Conservation (phyloP, 2,888 invertebrate genomes). For the Erpobdella octoculata region DNA sequence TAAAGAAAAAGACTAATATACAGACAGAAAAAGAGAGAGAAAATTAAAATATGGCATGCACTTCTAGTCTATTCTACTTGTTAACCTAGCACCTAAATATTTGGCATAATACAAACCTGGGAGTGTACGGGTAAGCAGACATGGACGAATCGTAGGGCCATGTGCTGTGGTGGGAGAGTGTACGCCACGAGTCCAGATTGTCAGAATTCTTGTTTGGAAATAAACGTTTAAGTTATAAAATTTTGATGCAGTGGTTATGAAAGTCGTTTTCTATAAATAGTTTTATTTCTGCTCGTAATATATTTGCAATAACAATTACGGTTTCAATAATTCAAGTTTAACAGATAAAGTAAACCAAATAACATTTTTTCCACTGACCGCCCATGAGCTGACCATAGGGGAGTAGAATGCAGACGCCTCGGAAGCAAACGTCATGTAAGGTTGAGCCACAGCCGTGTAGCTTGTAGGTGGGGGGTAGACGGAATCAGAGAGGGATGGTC, state of each 20-base stretch:
- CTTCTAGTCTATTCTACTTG: no score
- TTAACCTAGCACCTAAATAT: no score
- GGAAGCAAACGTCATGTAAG: constrained; percentile 28
- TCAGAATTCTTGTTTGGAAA: constrained; percentile 8
- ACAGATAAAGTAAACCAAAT: background rate
- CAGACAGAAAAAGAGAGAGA: no score
- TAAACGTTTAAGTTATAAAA: background rate
- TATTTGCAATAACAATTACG: background rate
- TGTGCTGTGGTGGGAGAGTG: constrained; percentile 21
- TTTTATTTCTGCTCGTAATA: background rate
- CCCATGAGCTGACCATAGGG: constrained; percentile 25
- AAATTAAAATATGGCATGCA: no score
- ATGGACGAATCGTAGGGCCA: constrained; percentile 28
- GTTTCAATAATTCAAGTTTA: background rate
- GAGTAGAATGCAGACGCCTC: constrained; percentile 29
- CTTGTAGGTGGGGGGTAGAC: constrained; percentile 24
- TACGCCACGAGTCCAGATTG: constrained; percentile 24
- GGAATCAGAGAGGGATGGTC: background rate
- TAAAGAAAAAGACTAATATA: no score
- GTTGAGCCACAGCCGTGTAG: constrained; percentile 17
- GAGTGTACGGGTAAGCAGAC: constrained; percentile 19
- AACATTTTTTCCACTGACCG: background rate
- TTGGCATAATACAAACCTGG: constrained; percentile 18
- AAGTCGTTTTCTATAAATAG: background rate
- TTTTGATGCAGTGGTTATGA: background rate